Percentiles rank a stretch among this genome's conserved stretches.
phyloP scores from a whole-genome alignment of 1,140 invertebrate genomes.

The Apocrypta bakeri region DNA sequence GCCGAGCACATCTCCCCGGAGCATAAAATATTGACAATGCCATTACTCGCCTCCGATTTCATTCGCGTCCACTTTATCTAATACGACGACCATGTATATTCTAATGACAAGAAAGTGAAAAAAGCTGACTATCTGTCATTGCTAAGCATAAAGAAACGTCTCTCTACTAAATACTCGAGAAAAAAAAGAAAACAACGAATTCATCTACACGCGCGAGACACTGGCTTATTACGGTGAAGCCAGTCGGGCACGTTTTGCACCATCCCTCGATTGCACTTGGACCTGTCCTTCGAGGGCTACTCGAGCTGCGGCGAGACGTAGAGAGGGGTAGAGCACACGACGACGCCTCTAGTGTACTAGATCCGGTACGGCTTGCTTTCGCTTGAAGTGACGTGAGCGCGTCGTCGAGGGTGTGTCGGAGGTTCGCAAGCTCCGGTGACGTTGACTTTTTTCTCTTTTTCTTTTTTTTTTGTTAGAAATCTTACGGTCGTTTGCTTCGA shows the following conservation, averaged over 20 bases:
- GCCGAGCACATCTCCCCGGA: not conserved
- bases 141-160: not conserved
- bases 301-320: constrained; percentile 3
- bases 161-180: not conserved
- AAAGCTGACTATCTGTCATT: too few species aligned
- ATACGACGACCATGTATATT: not conserved
- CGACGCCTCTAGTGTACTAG: constrained; percentile 13
- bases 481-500: not conserved
- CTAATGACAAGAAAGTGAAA: too few species aligned
- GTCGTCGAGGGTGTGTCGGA: not conserved
- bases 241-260: constrained; percentile 14
- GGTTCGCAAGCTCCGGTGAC: not conserved
- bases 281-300: not conserved
- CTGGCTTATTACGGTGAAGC: not conserved
- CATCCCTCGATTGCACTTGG: constrained; percentile 25
- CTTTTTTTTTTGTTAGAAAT: not conserved
- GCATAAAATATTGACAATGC: not conserved
- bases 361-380: not conserved
- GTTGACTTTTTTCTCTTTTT: not conserved
- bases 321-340: not conserved
- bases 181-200: not conserved
- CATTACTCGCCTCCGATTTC: not conserved
- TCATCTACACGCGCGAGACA: not conserved
- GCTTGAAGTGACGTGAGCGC: not conserved
- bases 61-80: not conserved